Evolutionary conservation across 2,797 vertebrate genomes (phyloP), one percentile per base, ranked within the genome.

Genomic region (Xerus rutilus): DNA sequence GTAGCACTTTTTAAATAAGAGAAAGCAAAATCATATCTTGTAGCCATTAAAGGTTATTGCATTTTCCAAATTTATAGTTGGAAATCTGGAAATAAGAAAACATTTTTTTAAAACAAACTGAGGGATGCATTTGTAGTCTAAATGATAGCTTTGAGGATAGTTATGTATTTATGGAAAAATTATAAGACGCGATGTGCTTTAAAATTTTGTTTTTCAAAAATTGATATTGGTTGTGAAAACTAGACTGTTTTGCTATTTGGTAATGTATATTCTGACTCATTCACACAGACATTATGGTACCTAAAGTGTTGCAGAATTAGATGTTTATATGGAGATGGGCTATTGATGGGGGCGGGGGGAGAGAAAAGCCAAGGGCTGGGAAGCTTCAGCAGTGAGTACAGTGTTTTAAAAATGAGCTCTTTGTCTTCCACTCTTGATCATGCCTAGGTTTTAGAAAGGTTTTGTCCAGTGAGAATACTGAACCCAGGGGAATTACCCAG

Each of bases 91-190:
- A 97, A 91, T 97, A 93, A 72, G n/a, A 43, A 91, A 95, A 86
- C 97, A 92, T 97, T 98, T 97, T 86, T 91, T 97, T 94, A 79
- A 21, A 57, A 92, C 64, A 81, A 85, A 97, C 52, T 32, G n/a
- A 73, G 93, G 88, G 96, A 72, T 77, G 57, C 35, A 32, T 96
- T 93, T 89, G 84, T 95, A 10, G 52, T 43, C 84, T 95, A 86
- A 96, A 91, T 35, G 0, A 82, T 78, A 85, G 74, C 20, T 92
- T 93, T 97, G 97, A 97, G 97, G 92, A 35, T 69, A 91, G 85
- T 98, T 94, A 96, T 92, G 89, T 97, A 97, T 98, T 98, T 98
- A 95, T 95, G 93, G 97, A 95, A 88, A 54, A 94, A 93, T 96
- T 96, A 76, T 77, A 69, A 73, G 95, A 93, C 95, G 47, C 72